These are phyloP conservation scores for Epinephelus awoara DNA, from an alignment of 2,797 vertebrate species.

Conservation along the genomic window DNA sequence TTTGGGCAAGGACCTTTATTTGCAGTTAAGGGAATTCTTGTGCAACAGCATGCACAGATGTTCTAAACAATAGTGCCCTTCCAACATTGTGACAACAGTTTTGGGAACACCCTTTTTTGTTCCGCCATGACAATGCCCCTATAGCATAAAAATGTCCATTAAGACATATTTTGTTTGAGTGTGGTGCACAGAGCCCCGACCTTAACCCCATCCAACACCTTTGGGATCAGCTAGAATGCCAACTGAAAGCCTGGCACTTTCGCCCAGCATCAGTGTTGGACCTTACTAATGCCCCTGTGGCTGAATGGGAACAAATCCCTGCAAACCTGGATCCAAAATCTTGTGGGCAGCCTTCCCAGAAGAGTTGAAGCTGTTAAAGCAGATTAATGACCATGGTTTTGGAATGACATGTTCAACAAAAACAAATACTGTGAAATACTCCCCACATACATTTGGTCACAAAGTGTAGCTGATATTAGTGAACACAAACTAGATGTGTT, in stretches of 20 bases:
- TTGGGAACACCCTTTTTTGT: neutral
- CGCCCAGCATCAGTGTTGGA: neutral
- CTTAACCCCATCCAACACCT: neutral
- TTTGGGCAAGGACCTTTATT: neutral
- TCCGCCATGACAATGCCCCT: neutral
- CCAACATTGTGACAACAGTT: neutral
- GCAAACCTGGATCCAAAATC: neutral
- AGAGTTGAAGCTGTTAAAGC: neutral
- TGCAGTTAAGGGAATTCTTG: no score
- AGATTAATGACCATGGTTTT: neutral
- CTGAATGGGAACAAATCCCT: neutral
- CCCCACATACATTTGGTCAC: neutral
- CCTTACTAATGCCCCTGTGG: neutral
- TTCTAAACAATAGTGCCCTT: neutral
- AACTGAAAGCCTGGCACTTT: neutral
- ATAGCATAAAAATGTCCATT: neutral
- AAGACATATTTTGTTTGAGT: neutral
- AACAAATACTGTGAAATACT: neutral
- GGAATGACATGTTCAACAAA: neutral
- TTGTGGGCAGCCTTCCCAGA: neutral
- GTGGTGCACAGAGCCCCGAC: conserved; percentile 3
- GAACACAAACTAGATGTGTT: neutral
- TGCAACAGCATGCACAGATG: neutral
- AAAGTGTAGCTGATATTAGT: neutral
- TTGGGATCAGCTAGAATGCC: neutral